These are phyloP conservation scores for Salarias fasciatus DNA, from an alignment of 2,797 vertebrate genomes.

Conservation along the genomic window DNA sequence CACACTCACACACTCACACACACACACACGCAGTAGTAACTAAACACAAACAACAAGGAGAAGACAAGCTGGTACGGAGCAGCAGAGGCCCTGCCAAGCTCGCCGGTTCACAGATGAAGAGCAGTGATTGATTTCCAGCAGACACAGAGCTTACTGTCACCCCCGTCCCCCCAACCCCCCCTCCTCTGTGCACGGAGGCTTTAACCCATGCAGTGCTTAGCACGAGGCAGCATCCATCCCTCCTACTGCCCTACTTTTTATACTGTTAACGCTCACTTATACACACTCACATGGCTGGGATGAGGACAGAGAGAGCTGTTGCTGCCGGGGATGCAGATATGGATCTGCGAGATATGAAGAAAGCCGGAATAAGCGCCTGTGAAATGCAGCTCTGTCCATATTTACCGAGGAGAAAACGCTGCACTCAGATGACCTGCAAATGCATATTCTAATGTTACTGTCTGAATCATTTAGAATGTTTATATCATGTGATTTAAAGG, in stretches of 20 bases:
- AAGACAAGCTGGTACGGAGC: constrained; percentile 76
- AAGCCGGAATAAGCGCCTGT: no score
- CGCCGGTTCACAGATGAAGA: constrained; percentile 66
- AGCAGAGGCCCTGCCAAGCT: constrained; percentile 67
- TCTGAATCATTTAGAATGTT: constrained; percentile 32
- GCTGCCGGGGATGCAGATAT: background rate
- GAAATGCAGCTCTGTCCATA: no score
- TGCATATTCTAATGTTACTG: constrained; percentile 11
- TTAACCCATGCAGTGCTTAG: constrained; percentile 71
- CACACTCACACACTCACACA: constrained; percentile 19
- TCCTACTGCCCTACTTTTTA: constrained; percentile 72
- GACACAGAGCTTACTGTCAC: constrained; percentile 72
- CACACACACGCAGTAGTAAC: constrained; percentile 21
- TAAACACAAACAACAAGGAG: constrained; percentile 60
- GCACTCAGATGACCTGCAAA: constrained; percentile 1
- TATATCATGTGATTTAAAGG: constrained; percentile 6
- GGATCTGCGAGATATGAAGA: constrained; percentile 7
- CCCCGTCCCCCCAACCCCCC: constrained; percentile 23
- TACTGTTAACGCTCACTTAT: no score
- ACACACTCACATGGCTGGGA: constrained; percentile 17
- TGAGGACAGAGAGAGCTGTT: background rate
- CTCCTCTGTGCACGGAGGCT: constrained; percentile 50
- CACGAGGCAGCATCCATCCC: constrained; percentile 52
- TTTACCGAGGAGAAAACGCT: background rate
- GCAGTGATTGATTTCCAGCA: constrained; percentile 76